These are phyloP conservation scores for Limnothrissa miodon DNA, from an alignment of 2,113 vertebrate species.

Conservation along the genomic window DNA sequence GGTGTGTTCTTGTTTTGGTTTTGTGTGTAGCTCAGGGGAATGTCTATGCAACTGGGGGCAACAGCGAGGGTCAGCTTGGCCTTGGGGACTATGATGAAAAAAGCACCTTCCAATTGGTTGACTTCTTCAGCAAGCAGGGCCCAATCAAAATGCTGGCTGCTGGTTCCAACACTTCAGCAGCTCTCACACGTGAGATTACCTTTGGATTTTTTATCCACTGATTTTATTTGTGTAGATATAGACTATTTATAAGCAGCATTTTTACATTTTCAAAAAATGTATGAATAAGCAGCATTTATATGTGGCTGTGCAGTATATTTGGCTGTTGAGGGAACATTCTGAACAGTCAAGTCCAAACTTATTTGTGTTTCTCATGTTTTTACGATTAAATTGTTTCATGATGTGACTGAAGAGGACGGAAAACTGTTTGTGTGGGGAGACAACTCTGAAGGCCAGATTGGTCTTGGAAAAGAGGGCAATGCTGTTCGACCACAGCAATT, in stretches of 20 bases:
- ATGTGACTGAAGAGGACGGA: conserved; percentile 76
- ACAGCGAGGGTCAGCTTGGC: conserved; percentile 91
- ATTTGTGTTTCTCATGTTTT: not conserved
- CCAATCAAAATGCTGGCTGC: conserved; percentile 89
- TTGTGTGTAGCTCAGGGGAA: conserved; percentile 72
- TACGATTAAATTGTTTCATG: not conserved
- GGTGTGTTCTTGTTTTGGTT: conserved; percentile 4
- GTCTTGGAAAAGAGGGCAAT: conserved; percentile 74
- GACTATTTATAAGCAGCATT: not conserved
- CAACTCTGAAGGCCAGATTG: conserved; percentile 94
- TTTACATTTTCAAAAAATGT: too few species aligned
- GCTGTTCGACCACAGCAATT: conserved; percentile 77
- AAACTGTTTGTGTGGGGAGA: conserved; percentile 95
- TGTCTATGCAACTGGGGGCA: conserved; percentile 84
- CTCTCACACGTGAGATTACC: conserved; percentile 79
- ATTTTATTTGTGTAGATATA: not conserved
- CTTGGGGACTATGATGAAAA: conserved; percentile 88
- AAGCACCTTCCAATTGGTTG: conserved; percentile 78
- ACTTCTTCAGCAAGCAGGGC: conserved; percentile 73
- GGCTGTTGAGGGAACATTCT: not conserved
- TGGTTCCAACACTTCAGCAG: conserved; percentile 91
- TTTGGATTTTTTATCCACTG: not conserved
- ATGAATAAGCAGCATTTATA: not conserved
- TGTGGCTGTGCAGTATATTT: not conserved
- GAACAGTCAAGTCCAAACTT: not conserved